Conservation (phyloP, 2,888 invertebrate species). For the Trisateles emortualis region DNA sequence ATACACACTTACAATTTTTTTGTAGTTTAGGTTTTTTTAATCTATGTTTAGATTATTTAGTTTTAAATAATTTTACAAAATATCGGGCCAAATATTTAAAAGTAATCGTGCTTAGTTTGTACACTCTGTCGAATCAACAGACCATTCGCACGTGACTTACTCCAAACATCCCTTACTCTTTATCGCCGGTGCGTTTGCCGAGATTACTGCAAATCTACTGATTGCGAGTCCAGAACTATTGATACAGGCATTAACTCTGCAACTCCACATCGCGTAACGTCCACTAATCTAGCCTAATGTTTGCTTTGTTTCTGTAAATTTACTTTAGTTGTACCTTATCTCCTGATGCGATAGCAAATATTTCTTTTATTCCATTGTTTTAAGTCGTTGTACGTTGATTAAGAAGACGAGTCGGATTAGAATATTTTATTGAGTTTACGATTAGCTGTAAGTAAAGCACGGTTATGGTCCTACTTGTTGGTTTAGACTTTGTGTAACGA, state of each 20-base stretch:
- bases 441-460: neutral
- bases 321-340: slow-evolving; percentile 49
- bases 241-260: slow-evolving; percentile 63
- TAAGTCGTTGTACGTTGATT: slow-evolving; percentile 8
- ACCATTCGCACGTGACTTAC: slow-evolving; percentile 38
- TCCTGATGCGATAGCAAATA: slow-evolving; percentile 48
- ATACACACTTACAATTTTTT: too few relatives aligned
- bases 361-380: slow-evolving; percentile 46
- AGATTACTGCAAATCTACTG: slow-evolving; percentile 79
- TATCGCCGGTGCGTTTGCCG: slow-evolving; percentile 67
- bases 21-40: too few relatives aligned
- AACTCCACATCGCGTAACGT: slow-evolving; percentile 49
- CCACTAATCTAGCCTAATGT: slow-evolving; percentile 70
- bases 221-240: slow-evolving; percentile 68
- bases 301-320: slow-evolving; percentile 72
- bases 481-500: neutral
- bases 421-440: slow-evolving; percentile 9
- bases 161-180: slow-evolving; percentile 50
- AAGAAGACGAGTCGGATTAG: slow-evolving; percentile 9
- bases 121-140: too few relatives aligned
- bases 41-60: too few relatives aligned
- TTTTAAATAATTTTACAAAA: too few relatives aligned
- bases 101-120: too few relatives aligned
- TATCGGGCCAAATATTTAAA: too few relatives aligned
- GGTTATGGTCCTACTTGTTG: neutral